Evolutionary conservation across 2,113 vertebrate species (phyloP), one percentile per base, ranked within the genome.

Genomic region (Paralichthys olivaceus): DNA sequence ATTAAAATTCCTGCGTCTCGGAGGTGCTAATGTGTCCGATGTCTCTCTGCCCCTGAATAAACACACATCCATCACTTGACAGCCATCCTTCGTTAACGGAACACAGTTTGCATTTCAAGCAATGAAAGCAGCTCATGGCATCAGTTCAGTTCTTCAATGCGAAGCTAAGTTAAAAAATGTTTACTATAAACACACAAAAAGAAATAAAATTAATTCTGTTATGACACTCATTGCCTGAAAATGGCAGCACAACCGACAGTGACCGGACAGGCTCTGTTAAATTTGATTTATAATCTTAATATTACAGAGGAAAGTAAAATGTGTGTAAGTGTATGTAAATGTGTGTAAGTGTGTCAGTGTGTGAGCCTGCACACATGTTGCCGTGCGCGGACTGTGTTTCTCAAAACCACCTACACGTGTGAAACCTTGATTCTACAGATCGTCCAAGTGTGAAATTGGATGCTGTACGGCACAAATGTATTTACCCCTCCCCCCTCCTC

Each of bases 371-470:
- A 74, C 62, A 59, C 68, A 73, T 68, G 65, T 80, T 58, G 28
- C 54, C 45, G 14, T 69, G 83, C 60, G 47, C 80, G 65, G n/a
- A 32, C 70, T 23, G 67, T 29, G 34, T 55, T 81, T 28, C 64
- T 84, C 74, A 4, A 76, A 70, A 79, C 81, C 79, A 60, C 87
- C 89, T 75, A 81, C 87, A 79, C 6, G 79, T 59, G 84, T 80
- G 77, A 92, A 90, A 81, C 72, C 75, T 82, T 55, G 77, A 90
- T 89, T 88, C 80, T 87, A 63, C 83, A 67, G 83, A 68, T 73
- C 49, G 53, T 32, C 80, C 82, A 64, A 69, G 91, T 64, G 69
- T 93, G 92, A 93, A 93, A 93, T 92, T 92, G 89, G 88, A 90
- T 65, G 84, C 75, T 71, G 72, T 72, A 40, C 79, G 76, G 60